Evolutionary conservation across 1,140 invertebrate genomes (phyloP), one percentile per base, ranked within the genome.

Genomic region (Bombus superbus): DNA sequence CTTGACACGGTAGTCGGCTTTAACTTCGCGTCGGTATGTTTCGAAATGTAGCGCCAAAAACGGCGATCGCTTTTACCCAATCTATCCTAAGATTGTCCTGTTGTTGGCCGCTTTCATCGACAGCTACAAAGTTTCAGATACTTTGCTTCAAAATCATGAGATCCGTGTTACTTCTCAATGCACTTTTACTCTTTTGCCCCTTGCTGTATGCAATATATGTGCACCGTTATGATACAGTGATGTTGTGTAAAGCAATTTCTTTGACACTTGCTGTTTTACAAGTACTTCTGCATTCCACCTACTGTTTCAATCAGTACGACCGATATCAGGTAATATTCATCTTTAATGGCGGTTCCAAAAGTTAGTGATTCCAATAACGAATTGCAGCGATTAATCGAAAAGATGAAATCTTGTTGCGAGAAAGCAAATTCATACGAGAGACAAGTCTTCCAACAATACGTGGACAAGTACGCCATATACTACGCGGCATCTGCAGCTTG

Each of bases 361-460:
- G 1, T 66, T n/a, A 35, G 1, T 68, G 3, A 40, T 22, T 18
- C 0, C 25, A 15, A 6, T n/a, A 22, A 72, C 32, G 59, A 22
- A 42, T 86, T 86, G 13, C 35, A 93, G 92, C 59, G 71, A 11
- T 62, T 93, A 25, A 81, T 90, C 38, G 42, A 82, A 32, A 89
- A 90, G 59, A 88, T 93, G 82, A 88, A 88, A 18, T 42, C 82
- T 68, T 89, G 86, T 57, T 76, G 90, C 0, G 28, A 86, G 28
- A 75, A 76, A 15, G 76, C 85, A 3, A 75, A 74, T 35, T 11
- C 35, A 4, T 71, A 75, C 5, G 90, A 93, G n/a, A 83, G 47
- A 66, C 3, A 25, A 2, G 47, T 88, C 6, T 59, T 92, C 0
- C 69, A 92, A 80, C 78, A 32, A 35, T 93, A 92, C 71, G 64